Base-by-base conservation (phyloP, 2,888 invertebrate species). In the Agrilus cyanescens region DNA sequence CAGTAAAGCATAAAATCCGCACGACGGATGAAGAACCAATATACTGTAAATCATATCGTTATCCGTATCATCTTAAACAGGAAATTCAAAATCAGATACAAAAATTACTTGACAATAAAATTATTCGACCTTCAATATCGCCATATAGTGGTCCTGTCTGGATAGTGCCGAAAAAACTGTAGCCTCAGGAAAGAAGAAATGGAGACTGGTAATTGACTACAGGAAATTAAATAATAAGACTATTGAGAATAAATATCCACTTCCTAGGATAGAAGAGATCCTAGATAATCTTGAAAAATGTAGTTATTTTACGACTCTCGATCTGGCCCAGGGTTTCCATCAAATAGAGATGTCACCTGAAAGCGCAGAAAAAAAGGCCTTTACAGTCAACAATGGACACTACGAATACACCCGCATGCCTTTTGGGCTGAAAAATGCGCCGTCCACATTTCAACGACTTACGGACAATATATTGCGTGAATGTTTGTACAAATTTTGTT, bases 141-240 rank as follows among this genome's bases (percentile, higher is more conserved):
- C 65, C 61, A 0, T 63, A 58, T 58, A 58, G 53, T 36, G 52
- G 54, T 6, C 62, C 60, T 2, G 53, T 62, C 3, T 61, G 60
- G 50, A 46, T 63, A 25, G 62, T 65, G 0, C 59, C 60, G 0
- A 61, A 64, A 41, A 62, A 63, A 48, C 12, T 49, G 4, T 62
- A 61, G 48, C 56, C 1, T 49, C 52, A 0, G 59, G 60, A 2
- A 49, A 58, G 50, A 29, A 38, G 14, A 63, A 61, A 49, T 61
- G 53, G 53, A 33, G 58, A 32, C 33, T 60, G 8, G 58, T 63
- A 14, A 35, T 57, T 46, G 46, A 63, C 52, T 41, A 50, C 45
- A 2, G 59, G 41, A 39, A 58, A 53, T 12, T 54, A 48, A 60
- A 60, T 38, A 51, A 55, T 37, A 51, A 51, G 37, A 58, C 55